Conservation (phyloP, 2,888 invertebrate species). For the Cryptocephalus primarius region DNA sequence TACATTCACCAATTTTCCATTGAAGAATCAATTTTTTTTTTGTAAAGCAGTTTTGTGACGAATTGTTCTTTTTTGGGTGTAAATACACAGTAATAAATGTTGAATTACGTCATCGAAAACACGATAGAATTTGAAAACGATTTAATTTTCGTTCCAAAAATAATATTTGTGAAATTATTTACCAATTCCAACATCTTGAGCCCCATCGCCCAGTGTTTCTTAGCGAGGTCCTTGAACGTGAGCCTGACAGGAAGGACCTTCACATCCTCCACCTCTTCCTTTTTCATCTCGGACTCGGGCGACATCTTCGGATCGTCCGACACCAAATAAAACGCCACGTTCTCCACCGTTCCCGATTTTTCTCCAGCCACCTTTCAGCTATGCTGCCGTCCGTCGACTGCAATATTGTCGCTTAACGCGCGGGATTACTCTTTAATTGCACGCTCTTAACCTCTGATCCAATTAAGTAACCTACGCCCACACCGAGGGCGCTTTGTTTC, state of each 20-base stretch:
- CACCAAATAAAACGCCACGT: slow-evolving; percentile 27
- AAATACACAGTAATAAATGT: no score
- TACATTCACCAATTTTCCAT: no score
- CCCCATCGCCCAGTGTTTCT: slow-evolving; percentile 47
- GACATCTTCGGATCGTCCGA: slow-evolving; percentile 48
- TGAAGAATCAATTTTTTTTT: no score
- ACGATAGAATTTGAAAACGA: no score
- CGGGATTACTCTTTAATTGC: slow-evolving; percentile 8
- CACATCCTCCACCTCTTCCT: slow-evolving; percentile 36
- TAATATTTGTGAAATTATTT: slow-evolving; percentile 26
- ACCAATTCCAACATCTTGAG: slow-evolving; percentile 54
- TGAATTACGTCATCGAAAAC: no score
- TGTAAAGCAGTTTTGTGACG: no score
- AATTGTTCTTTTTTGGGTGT: no score
- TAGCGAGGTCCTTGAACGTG: slow-evolving; percentile 33
- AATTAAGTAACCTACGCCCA: slow-evolving; percentile 6
- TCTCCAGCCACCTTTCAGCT: not conserved
- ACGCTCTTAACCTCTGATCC: slow-evolving; percentile 14
- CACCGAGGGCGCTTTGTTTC: not conserved
- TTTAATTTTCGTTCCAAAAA: no score
- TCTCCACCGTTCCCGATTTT: slow-evolving; percentile 15
- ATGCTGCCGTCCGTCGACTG: no score
- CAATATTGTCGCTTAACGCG: no score
- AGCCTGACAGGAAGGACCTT: slow-evolving; percentile 36
- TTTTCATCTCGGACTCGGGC: slow-evolving; percentile 43